Conservation (phyloP, 2,888 invertebrate genomes). For the Conus canariensis region DNA sequence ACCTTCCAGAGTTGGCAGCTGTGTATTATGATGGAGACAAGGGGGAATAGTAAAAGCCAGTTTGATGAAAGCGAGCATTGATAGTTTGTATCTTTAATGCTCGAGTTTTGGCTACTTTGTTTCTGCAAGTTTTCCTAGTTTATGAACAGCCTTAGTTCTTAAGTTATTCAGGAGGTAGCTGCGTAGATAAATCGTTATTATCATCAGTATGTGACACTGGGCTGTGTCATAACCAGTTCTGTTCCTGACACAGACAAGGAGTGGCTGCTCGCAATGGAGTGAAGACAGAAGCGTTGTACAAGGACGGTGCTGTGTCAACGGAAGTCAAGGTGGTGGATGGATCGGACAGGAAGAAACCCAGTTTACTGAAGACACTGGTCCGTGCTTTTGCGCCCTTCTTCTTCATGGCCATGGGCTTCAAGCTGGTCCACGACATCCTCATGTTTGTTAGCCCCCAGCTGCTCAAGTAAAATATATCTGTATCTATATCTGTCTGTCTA, state of each 20-base stretch:
- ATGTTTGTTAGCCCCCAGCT: conserved; percentile 95
- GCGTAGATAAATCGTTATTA: too few relatives aligned
- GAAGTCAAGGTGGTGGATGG: conserved; percentile 51
- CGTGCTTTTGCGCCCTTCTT: conserved; percentile 93
- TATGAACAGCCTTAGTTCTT: too few relatives aligned
- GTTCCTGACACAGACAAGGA: background rate
- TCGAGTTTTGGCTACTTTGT: too few relatives aligned
- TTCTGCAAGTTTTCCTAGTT: too few relatives aligned
- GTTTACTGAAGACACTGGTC: conserved; percentile 90
- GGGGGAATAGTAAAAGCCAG: too few relatives aligned
- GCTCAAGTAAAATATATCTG: conserved; percentile 83
- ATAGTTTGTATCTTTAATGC: too few relatives aligned
- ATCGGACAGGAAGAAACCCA: conserved; percentile 81
- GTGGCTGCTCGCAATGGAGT: background rate
- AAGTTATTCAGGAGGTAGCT: too few relatives aligned
- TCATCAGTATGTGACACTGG: too few relatives aligned
- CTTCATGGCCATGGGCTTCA: conserved; percentile 89
- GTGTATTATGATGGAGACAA: too few relatives aligned
- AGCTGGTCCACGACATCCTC: conserved; percentile 89
- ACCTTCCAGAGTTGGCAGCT: too few relatives aligned
- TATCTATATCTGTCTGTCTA: too few relatives aligned
- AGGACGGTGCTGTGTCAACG: conserved; percentile 55
- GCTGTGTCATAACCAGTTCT: background rate
- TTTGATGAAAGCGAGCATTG: too few relatives aligned
- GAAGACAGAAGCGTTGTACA: conserved; percentile 20